Base-by-base conservation (phyloP, 2,888 invertebrate genomes). In the Orchesellides sinensis region DNA sequence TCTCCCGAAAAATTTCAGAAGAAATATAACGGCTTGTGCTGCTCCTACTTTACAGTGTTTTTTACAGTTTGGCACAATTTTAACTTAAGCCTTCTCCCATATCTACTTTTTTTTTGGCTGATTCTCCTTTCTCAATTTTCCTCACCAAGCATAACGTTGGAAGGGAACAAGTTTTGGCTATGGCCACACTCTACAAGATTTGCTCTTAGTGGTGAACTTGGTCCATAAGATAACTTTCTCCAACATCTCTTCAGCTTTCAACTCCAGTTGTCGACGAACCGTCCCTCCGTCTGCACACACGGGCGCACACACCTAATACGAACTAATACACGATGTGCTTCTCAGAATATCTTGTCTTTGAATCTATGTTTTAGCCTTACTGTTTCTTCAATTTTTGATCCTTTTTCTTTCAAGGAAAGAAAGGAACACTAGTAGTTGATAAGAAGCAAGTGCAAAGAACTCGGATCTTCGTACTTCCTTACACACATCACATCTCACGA, bases 211-310 rank as follows among this genome's bases (percentile, higher is more conserved):
- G n/a, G n/a, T n/a, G n/a, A n/a, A n/a, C n/a, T n/a, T 23, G 21
- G 2, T 65, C 10, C 47, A 19, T n/a, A 32, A 52, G 52, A 61
- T 65, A 80, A 73, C 66, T 80, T 80, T 80, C 66, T 73, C 80
- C 72, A 73, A 80, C 80, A 56, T 59, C 73, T 80, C 80, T 59
- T 73, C 72, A 66, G 73, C 73, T 59, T 66, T 73, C 80, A 72
- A 73, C 73, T 65, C 77, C 83, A 85, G 85, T 85, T 65, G 85
- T 78, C 83, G 81, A 78, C 83, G 72, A 77, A 68, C 83, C 68
- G 56, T 70, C 83, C 73, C 32, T 66, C 74, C 52, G 85, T 83
- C 81, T 72, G 77, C 77, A 81, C 77, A 74, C 77, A 65, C 35
- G 21, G 32, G n/a, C 63, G 54, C 40, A 49, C 29, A 47, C 3